Evolutionary conservation across 2,888 invertebrate species (phyloP), one percentile per base, ranked within the genome.

Genomic region (Tupiocoris notatus): DNA sequence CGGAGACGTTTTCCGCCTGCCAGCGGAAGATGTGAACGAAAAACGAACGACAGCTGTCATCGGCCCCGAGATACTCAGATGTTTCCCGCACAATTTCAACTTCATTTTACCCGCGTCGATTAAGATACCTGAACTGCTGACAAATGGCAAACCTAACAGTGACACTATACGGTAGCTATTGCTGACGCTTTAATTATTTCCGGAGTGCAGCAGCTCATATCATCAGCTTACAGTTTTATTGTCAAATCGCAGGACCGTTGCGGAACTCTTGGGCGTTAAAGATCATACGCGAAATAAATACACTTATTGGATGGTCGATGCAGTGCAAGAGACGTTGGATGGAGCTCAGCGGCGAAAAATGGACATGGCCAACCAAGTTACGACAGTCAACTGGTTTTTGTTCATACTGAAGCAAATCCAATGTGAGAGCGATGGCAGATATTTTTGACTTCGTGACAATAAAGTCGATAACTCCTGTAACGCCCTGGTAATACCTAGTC

Each of bases 341-440:
- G 57, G 24, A 6, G 74, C 74, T 20, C 74, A 74, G 18, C 63
- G 58, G 17, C 54, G 21, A 17, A 25, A 25, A 7, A 74, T 74
- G 74, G 17, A 17, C 23, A 2, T 22, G 16, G 21, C 20, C 7
- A 74, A 74, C 56, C 74, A 74, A 64, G 39, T 74, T 12, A 21
- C 24, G 16, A 56, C 57, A 9, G 23, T 74, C 18, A 74, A 74
- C 25, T 74, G 74, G 74, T 74, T 74, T 23, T n/a, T 74, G 9
- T 74, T 64, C 58, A 59, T 24, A n/a, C 54, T 70, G 58, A 70
- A 70, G 18, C 70, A 70, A 70, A 58, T 70, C 17, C 70, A 70
- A 24, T 18, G 70, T 70, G 39, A 39, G 12, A 39, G 6, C 39
- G 39, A 39, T 39, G 12, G 6, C 39, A 39, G 12, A 39, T 39